Conservation (phyloP, 2,113 vertebrate genomes). For the Sebastes schlegelii region DNA sequence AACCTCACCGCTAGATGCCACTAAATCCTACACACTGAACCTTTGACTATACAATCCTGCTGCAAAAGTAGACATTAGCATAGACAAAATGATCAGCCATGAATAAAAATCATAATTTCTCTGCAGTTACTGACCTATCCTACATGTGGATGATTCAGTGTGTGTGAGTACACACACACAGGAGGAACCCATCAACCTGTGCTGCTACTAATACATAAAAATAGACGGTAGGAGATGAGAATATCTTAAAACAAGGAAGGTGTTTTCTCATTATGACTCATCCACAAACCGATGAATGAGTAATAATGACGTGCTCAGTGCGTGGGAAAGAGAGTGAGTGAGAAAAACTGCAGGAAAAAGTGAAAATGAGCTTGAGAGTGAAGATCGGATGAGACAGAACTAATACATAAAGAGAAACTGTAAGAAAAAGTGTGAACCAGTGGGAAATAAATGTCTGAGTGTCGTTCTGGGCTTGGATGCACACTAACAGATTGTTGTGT, state of each 20-base stretch:
- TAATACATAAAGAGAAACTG: neutral
- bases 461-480: slow-evolving; percentile 17
- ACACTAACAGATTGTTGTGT: slow-evolving; percentile 55
- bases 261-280: too few relatives aligned
- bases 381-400: neutral
- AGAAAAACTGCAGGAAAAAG: neutral
- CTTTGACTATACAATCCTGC: too few relatives aligned
- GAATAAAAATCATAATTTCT: neutral
- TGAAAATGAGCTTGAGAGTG: neutral
- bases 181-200: neutral
- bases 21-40: too few relatives aligned
- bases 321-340: neutral
- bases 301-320: slow-evolving; percentile 3
- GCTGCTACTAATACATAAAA: neutral
- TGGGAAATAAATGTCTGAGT: slow-evolving; percentile 20
- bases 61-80: too few relatives aligned
- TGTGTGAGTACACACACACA: neutral
- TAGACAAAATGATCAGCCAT: neutral
- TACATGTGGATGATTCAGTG: too few relatives aligned
- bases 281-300: neutral
- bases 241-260: too few relatives aligned
- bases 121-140: neutral
- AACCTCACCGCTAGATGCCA: too few relatives aligned
- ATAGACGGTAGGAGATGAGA: neutral
- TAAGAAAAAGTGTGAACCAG: slow-evolving; percentile 12